Base-by-base conservation (phyloP, 2,113 vertebrate species). In the Pseudopodoces humilis region DNA sequence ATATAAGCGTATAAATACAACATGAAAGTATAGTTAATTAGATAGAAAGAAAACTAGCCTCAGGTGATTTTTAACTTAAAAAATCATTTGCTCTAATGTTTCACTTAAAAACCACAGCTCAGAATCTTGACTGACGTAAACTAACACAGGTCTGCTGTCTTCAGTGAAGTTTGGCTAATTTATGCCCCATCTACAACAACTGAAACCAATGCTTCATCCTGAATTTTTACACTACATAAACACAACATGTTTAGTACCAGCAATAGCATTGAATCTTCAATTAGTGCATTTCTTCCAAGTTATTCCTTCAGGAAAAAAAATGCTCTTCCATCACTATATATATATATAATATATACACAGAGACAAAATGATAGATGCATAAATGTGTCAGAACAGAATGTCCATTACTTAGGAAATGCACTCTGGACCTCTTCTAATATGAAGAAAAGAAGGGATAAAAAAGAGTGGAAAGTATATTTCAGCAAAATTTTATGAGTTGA, bases 401-500 rank as follows among this genome's bases (percentile, higher is more conserved):
- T 62, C 37, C 67, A 60, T 83, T 93, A 92, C 55, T 55, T 67
- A 80, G 30, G 67, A 94, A 95, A 74, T 75, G 70, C 50, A 90
- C 78, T 94, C 63, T 85, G 58, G 55, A 84, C 62, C 35, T 83
- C 63, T 84, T 80, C 47, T 95, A 95, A 96, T 74, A 90, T 47
- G 43, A 94, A 85, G 87, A 43, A 96, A 74, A 76, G 72, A 88
- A 79, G 27, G 39, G 35, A 49, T n/a, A 58, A 69, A 83, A 82
- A 79, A 75, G 44, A 90, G 55, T 81, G 35, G 86, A 95, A 91
- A 86, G 88, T 80, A 67, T 90, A 92, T 86, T 95, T 92, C 76
- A 78, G 75, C 44, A 91, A 83, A 93, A 78, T 85, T 95, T 97
- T 96, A 96, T 91, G 93, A 95, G 71, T 39, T 93, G 63, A 93